Percentiles rank a stretch among this genome's conserved stretches.
Conservation (phyloP, 2,797 vertebrate species). For the Heteromormyrus szaboi region DNA sequence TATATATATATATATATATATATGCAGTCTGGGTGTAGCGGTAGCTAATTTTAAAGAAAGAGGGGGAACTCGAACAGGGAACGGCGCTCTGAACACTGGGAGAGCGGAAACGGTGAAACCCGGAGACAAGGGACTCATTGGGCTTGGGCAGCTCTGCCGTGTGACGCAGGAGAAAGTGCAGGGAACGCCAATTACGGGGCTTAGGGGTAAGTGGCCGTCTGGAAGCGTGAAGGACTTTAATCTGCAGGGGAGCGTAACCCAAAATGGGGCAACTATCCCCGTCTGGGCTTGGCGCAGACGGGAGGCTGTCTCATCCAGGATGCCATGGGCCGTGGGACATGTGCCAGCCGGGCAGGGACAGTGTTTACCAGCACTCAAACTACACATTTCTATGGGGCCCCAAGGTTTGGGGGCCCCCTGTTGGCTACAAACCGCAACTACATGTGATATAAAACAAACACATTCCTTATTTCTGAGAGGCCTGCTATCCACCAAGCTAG, state of each 20-base stretch:
- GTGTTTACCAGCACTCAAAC: background rate
- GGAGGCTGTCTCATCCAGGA: background rate
- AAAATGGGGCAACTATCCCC: background rate
- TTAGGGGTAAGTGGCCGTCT: background rate
- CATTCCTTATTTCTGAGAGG: background rate
- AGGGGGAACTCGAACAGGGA: slow-evolving; percentile 8
- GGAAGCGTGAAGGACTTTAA: background rate
- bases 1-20: background rate
- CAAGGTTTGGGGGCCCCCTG: background rate
- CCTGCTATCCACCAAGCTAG: background rate
- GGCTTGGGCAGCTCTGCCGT: background rate
- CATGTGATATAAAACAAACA: background rate
- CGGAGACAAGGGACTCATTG: too few species aligned
- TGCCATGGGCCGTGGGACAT: background rate
- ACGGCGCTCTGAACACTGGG: background rate
- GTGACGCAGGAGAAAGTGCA: slow-evolving; percentile 10
- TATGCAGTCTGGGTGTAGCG: slow-evolving; percentile 3
- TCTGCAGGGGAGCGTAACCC: background rate
- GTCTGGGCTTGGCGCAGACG: background rate
- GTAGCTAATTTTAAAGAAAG: background rate
- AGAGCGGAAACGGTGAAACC: background rate
- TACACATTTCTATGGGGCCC: background rate
- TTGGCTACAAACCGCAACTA: background rate
- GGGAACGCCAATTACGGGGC: slow-evolving; percentile 1
- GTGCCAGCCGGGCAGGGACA: background rate